Base-by-base conservation (phyloP, 2,797 vertebrate genomes). In the Rhynchotus rufescens region DNA sequence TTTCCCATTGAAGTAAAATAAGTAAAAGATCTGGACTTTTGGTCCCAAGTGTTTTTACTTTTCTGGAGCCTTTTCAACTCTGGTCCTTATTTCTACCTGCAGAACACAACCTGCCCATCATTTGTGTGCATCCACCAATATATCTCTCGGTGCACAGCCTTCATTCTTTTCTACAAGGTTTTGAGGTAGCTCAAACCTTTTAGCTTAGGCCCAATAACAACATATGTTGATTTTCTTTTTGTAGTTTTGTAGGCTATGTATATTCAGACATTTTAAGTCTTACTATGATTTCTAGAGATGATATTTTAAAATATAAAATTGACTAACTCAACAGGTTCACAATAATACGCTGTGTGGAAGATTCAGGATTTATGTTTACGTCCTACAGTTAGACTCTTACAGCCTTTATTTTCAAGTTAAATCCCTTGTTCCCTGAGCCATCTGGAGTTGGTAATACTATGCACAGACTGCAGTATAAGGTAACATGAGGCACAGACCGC, bases 371-470 rank as follows among this genome's bases (percentile, higher is more conserved):
- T 66, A 42, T 11, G 60, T 80, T 59, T 59, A 80, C 76, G 34
- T 73, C 90, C 20, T 78, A 6, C 8, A 10, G 93, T 85, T 83
- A 87, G 54, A 51, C 87, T 89, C 62, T 73, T 64, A n/a, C 34
- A 89, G 59, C 32, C 3, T 57, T 87, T 45, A 57, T 71, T 78
- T 71, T 20, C 47, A 61, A 68, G 60, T 87, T 61, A 88, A 92
- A 52, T 92, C 85, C 83, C 87, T 74, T 76, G 44, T 81, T 93
- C 67, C 67, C 87, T 84, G 52, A 89, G 83, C 80, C 85, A 92
- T 92, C 85, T 93, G 93, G 89, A 94, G 76, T 40, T 86, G 60
- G 67, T 90, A 88, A 92, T 83, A 79, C 67, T 40, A 10, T 84
- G 85, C 64, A 90, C 42, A 60, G 1, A 52, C 56, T 82, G 77